phyloP scores from a whole-genome alignment of 2,888 invertebrate species.

The Apodemia zela region DNA sequence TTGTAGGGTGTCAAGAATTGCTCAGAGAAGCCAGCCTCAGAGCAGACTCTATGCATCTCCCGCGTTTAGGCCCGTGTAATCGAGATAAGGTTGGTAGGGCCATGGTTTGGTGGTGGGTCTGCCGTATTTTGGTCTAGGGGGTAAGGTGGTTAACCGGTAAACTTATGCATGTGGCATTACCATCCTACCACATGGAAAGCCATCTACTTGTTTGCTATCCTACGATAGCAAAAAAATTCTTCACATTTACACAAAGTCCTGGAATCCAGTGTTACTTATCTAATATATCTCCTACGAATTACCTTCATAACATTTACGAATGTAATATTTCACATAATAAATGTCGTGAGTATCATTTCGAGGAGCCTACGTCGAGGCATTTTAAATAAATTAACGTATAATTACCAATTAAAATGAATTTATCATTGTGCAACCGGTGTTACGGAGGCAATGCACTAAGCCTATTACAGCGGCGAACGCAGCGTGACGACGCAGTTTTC shows the following conservation, averaged over 20 bases:
- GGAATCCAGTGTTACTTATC: neutral
- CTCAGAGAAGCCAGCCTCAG: no score
- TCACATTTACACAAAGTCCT: neutral
- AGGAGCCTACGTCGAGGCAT: neutral
- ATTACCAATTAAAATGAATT: conserved; percentile 37
- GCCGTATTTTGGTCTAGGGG: no score
- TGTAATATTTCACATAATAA: conserved; percentile 5
- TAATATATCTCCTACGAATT: neutral
- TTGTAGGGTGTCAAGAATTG: no score
- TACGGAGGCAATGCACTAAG: conserved; percentile 34
- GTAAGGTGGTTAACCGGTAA: no score
- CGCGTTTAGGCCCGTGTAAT: no score
- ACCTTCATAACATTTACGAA: neutral
- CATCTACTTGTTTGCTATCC: no score
- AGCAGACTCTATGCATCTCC: no score
- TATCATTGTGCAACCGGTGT: conserved; percentile 36
- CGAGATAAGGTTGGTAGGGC: no score
- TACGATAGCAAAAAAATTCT: neutral
- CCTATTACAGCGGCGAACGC: conserved; percentile 16
- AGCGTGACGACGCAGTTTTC: conserved; percentile 20
- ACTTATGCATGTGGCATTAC: no score
- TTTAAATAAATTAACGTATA: conserved; percentile 23
- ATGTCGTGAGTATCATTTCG: conserved; percentile 4
- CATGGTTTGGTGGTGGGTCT: no score
- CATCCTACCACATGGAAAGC: no score